Base-by-base conservation (phyloP, 1,140 invertebrate genomes). In the Drosophila arizonae region DNA sequence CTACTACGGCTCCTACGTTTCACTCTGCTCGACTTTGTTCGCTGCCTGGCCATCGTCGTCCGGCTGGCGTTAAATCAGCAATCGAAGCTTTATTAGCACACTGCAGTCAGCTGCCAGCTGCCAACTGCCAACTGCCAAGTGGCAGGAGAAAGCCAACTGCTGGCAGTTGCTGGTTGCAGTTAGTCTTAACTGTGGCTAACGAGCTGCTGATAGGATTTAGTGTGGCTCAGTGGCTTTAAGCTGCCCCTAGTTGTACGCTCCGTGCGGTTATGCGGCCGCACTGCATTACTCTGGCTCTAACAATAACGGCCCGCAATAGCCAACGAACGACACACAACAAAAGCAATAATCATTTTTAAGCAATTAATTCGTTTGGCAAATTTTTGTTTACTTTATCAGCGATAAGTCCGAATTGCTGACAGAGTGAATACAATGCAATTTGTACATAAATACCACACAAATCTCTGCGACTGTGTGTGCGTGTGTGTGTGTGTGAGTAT, bases 81-180 rank as follows among this genome's bases (percentile, higher is more conserved):
- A 88, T 82, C 82, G 87, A 87, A 88, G 82, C 84, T 87, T 87
- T 87, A 87, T 87, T 88, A 87, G 84, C 82, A 88, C 61, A 88
- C 61, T 77, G 72, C 76, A 79, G 77, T 61, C 78, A 78, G 69
- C 75, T 71, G 70, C 65, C 70, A 81, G 52, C 36, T 41, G 58
- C 9, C 58, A 39, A 33, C 39, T 45, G 67, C n/a, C 57, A 26
- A 11, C 45, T 68, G 58, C n/a, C 52, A 64, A 26, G 51, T 69
- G 66, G 57, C 73, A 81, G 62, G 43, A 41, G 63, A 28, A 41
- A 55, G n/a, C 45, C 43, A 63, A 64, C 60, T 61, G 51, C 50
- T 51, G 70, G 28, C 46, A 30, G 45, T 45, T 67, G 52, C 30
- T 55, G 46, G 26, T 61, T 75, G 72, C 61, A 71, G 67, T 71